phyloP scores from a whole-genome alignment of 2,113 vertebrate species.

The Psilopogon haemacephalus region DNA sequence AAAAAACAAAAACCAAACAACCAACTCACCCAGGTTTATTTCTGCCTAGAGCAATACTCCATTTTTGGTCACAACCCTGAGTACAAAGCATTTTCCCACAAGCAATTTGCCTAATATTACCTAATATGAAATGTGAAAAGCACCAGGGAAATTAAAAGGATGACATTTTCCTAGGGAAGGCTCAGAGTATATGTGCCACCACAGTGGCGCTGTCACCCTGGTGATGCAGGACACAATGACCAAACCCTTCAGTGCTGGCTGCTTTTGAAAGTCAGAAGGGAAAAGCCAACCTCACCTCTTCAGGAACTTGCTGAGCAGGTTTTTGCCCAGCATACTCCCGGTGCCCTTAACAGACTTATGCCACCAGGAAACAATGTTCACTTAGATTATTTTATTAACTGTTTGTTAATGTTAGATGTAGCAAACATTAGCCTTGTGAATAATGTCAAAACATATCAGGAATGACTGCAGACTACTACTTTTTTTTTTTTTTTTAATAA shows the following conservation, averaged over 20 bases:
- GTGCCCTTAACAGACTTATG: background rate
- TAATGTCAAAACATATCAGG: background rate
- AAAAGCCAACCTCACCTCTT: background rate
- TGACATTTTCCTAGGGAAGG: background rate
- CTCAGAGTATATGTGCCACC: background rate
- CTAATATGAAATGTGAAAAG: background rate
- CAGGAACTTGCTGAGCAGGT: slow-evolving; percentile 5
- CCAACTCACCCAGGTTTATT: fast-evolving
- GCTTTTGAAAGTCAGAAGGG: background rate
- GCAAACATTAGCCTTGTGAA: background rate
- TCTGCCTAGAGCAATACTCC: background rate
- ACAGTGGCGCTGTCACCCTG: fast-evolving
- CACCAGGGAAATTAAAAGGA: background rate
- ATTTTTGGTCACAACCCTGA: background rate
- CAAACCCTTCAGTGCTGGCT: background rate
- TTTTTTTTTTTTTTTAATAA: background rate
- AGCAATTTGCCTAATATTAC: background rate
- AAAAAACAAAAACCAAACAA: background rate
- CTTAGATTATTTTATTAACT: background rate
- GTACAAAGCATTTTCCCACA: background rate
- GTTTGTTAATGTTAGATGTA: background rate
- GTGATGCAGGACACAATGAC: background rate
- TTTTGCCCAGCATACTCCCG: background rate
- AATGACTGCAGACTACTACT: background rate
- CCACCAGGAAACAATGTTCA: background rate